Evolutionary conservation across 2,113 vertebrate species (phyloP), one percentile per base, ranked within the genome.

Genomic region (Solea senegalensis): DNA sequence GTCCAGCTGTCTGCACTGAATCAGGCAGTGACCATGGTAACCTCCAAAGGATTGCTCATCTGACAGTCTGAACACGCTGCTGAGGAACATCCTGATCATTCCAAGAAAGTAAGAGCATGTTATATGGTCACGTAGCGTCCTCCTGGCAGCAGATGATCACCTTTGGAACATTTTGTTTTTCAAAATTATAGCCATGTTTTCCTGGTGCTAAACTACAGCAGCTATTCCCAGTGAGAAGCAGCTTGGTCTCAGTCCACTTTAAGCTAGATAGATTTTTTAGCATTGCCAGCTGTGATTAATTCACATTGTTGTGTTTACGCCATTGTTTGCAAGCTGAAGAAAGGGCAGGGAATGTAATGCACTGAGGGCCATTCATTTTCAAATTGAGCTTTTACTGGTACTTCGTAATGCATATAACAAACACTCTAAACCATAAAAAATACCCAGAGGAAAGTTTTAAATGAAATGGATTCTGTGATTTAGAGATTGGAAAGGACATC

Each of bases 31-130:
- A 26, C 43, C 69, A 67, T 59, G 69, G 73, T 69, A 85, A 84
- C 77, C 34, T 67, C 27, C 77, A 69, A 16, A 0, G 14, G 60
- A 27, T 50, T 4, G 59, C 72, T 81, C 61, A 15, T 75, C 27
- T 48, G 67, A 66, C 55, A 72, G 71, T 55, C 62, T 85, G 43
- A 61, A 74, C 68, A 69, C 53, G 69, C 54, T 67, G 15, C 58
- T 16, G 58, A 81, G 66, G 68, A 85, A 86, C 85, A 75, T 79
- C 76, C 54, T 73, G 65, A 72, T 78, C 87, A 85, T 87, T 58
- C 79, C 77, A 58, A 51, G 27, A 52, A 60, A 50, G 59, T 80
- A 73, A 86, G 62, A 27, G 49, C 27, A 77, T 65, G 45, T 44
- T 52, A 21, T 26, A 41, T 4, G 3, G 56, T 83, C 79, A 83